Evolutionary conservation across 1,140 invertebrate species (phyloP).

Genomic region (Drosophila equinoxialis): DNA sequence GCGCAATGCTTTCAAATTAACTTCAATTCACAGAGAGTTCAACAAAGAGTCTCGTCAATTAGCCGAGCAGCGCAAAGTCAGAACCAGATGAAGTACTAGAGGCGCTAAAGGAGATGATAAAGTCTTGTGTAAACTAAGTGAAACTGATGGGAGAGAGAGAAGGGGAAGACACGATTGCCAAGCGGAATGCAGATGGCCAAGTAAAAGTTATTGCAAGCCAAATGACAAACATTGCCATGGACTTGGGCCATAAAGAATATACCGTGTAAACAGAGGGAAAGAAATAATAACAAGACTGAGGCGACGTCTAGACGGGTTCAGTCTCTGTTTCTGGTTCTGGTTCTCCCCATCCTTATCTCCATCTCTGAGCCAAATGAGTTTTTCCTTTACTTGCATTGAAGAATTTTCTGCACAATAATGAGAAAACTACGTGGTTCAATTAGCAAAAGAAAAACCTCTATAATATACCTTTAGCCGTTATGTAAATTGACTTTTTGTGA

Average conservation of each 20-base stretch:
- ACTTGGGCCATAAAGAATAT: constrained; percentile 31
- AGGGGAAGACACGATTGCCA: not conserved
- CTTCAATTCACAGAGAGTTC: constrained; percentile 66
- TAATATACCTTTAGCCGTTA: constrained; percentile 35
- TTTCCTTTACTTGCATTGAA: not conserved
- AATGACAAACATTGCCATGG: constrained; percentile 69
- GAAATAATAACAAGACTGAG: constrained; percentile 11
- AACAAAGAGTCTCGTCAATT: constrained; percentile 56
- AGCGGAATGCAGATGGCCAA: constrained; percentile 60
- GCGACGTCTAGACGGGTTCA: constrained; percentile 51
- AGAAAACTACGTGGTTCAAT: constrained; percentile 44
- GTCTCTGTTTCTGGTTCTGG: constrained; percentile 6
- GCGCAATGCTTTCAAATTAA: constrained; percentile 69
- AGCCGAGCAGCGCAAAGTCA: constrained; percentile 41
- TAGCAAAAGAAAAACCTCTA: constrained; percentile 24
- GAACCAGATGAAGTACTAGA: not conserved
- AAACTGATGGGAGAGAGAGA: not conserved
- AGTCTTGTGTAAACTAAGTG: constrained; percentile 63
- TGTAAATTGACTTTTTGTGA: constrained; percentile 56
- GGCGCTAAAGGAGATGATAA: constrained; percentile 60
- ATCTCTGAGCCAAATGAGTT: not conserved
- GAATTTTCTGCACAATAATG: constrained; percentile 22
- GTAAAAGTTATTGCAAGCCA: constrained; percentile 75
- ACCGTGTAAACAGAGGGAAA: constrained; percentile 58
- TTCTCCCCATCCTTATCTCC: not conserved